phyloP scores from a whole-genome alignment of 2,797 vertebrate genomes.

The Siniperca undulata region DNA sequence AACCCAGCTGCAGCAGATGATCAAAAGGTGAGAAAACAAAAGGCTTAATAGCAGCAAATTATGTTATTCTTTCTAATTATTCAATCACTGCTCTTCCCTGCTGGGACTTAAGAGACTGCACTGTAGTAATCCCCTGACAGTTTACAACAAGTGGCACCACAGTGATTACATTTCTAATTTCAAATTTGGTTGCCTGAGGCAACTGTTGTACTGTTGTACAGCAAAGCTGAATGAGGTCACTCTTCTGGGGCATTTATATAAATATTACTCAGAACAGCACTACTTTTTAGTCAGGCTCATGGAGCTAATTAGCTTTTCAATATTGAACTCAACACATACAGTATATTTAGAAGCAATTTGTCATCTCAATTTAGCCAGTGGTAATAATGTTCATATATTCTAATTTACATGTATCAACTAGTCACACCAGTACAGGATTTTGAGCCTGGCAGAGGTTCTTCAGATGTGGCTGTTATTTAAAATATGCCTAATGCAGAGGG shows the following conservation, averaged over 20 bases:
- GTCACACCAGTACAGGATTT: conserved; percentile 15
- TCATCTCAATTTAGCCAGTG: conserved; percentile 26
- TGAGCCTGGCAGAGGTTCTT: conserved; percentile 9
- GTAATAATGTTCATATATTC: conserved; percentile 25
- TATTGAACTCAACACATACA: conserved; percentile 9
- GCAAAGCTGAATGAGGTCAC: conserved; percentile 51
- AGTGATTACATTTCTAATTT: conserved; percentile 76
- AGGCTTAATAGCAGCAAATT: conserved; percentile 35
- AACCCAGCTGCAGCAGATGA: conserved; percentile 56
- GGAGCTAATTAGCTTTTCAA: conserved; percentile 53
- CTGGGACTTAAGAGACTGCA: conserved; percentile 51
- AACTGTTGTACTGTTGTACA: conserved; percentile 14
- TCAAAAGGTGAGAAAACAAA: conserved; percentile 64
- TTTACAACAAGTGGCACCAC: conserved; percentile 50
- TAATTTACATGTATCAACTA: conserved; percentile 29
- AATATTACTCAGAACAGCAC: conserved; percentile 31
- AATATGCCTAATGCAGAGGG: neutral
- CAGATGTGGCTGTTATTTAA: conserved; percentile 12
- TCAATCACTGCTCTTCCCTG: conserved; percentile 52
- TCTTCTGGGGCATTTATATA: conserved; percentile 43
- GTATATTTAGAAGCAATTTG: conserved; percentile 49
- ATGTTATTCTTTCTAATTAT: conserved; percentile 63
- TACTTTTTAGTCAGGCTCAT: conserved; percentile 41
- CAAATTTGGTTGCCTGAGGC: conserved; percentile 49
- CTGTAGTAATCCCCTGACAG: conserved; percentile 52